A percentile compares a stretch with the other conserved stretches of the same genome.
phyloP scores from a whole-genome alignment of 2,113 vertebrate species.

The Clinocottus analis region DNA sequence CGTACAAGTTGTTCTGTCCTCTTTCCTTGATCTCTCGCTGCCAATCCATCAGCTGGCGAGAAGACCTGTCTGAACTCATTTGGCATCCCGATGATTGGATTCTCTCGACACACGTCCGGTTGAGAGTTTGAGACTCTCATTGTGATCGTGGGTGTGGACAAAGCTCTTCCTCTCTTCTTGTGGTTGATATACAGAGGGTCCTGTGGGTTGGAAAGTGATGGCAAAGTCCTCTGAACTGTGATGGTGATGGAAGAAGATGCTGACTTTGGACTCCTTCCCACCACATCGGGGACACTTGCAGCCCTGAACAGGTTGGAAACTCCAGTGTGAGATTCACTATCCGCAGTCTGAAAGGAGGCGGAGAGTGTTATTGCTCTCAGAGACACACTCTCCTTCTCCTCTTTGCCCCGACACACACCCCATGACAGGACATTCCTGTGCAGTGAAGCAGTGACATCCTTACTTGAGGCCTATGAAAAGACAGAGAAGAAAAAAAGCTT shows the following conservation, averaged over 20 bases:
- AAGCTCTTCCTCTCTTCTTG: slow-evolving; percentile 22
- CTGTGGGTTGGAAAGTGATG: slow-evolving; percentile 11
- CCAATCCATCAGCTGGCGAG: slow-evolving; percentile 42
- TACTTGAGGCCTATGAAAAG: slow-evolving; percentile 64
- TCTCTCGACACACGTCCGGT: slow-evolving; percentile 26
- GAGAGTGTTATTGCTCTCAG: slow-evolving; percentile 38
- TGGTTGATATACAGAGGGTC: slow-evolving; percentile 22
- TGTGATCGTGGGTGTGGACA: neutral
- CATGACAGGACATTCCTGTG: slow-evolving; percentile 67
- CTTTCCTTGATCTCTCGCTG: slow-evolving; percentile 32
- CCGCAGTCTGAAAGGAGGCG: slow-evolving; percentile 41
- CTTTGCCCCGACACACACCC: slow-evolving; percentile 49
- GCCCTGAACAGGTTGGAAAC: slow-evolving; percentile 47
- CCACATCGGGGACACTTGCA: slow-evolving; percentile 51
- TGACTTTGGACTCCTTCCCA: slow-evolving; percentile 37
- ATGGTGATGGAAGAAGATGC: slow-evolving; percentile 86
- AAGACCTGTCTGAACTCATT: slow-evolving; percentile 44
- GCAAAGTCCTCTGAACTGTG: slow-evolving; percentile 76
- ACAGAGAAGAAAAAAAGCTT: slow-evolving; percentile 37
- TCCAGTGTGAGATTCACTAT: slow-evolving; percentile 5
- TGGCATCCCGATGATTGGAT: slow-evolving; percentile 17
- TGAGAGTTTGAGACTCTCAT: slow-evolving; percentile 53
- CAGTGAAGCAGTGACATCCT: slow-evolving; percentile 58
- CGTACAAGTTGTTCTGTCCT: slow-evolving; percentile 38
- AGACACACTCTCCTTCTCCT: slow-evolving; percentile 51